A percentile compares a stretch with the other conserved stretches of the same genome.
phyloP scores from a whole-genome alignment of 1,140 invertebrate species.

The Holotrichia oblita region DNA sequence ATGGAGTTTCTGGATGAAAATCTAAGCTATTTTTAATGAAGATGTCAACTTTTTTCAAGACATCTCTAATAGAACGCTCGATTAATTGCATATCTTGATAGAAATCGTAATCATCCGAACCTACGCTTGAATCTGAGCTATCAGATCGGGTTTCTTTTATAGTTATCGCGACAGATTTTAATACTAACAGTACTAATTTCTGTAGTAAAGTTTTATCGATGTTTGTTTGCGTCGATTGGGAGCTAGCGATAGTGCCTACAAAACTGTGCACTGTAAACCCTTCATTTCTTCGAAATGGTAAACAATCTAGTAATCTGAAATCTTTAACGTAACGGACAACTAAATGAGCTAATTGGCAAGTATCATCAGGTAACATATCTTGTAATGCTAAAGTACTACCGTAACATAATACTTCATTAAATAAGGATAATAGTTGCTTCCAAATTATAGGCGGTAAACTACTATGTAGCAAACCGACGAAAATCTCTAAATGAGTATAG shows the following conservation, averaged over 20 bases:
- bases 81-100: slow-evolving; percentile 90
- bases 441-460: slow-evolving; percentile 82
- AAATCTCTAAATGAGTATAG: slow-evolving; percentile 83
- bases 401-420: slow-evolving; percentile 90
- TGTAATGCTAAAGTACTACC: slow-evolving; percentile 88
- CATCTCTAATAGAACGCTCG: slow-evolving; percentile 84
- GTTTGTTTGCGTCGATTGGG: slow-evolving; percentile 56
- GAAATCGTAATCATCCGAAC: slow-evolving; percentile 84
- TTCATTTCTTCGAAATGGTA: slow-evolving; percentile 62
- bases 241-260: slow-evolving; percentile 55
- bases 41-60: slow-evolving; percentile 80
- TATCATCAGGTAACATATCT: slow-evolving; percentile 86
- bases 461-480: slow-evolving; percentile 77
- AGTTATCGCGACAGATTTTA: slow-evolving; percentile 89
- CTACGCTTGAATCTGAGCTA: slow-evolving; percentile 82
- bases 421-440: slow-evolving; percentile 82
- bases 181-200: slow-evolving; percentile 83
- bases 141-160: slow-evolving; percentile 89
- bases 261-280: slow-evolving; percentile 59
- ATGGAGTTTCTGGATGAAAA: slow-evolving; percentile 86
- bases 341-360: slow-evolving; percentile 83
- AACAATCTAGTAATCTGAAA: slow-evolving; percentile 76
- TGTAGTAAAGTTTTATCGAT: slow-evolving; percentile 80
- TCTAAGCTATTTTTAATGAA: slow-evolving; percentile 84
- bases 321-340: slow-evolving; percentile 87